phyloP scores from a whole-genome alignment of 2,797 vertebrate genomes.

The Triplophysa yarkandensis region DNA sequence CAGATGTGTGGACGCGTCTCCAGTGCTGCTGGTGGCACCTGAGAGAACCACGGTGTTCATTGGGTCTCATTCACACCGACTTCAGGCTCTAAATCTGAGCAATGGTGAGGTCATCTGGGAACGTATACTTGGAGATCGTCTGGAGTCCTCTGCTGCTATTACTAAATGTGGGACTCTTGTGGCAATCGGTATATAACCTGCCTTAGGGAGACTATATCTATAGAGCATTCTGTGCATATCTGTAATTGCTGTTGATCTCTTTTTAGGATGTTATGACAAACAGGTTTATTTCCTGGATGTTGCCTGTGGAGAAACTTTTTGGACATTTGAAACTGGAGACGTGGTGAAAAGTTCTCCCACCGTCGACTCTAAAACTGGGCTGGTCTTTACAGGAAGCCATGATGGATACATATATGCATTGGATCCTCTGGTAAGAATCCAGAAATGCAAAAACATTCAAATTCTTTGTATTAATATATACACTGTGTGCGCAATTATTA shows the following conservation, averaged over 20 bases:
- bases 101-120: slow-evolving; percentile 86
- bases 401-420: slow-evolving; percentile 88
- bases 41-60: slow-evolving; percentile 75
- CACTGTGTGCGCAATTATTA: too few relatives aligned
- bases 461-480: too few relatives aligned
- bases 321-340: slow-evolving; percentile 84
- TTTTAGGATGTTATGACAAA: slow-evolving; percentile 89
- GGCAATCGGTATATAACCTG: slow-evolving; percentile 79
- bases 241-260: background rate
- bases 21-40: slow-evolving; percentile 75
- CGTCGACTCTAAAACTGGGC: slow-evolving; percentile 80
- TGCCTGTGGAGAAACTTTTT: slow-evolving; percentile 78
- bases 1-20: slow-evolving; percentile 93
- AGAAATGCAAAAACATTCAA: background rate
- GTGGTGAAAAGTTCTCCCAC: slow-evolving; percentile 87
- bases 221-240: too few relatives aligned
- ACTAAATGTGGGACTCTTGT: slow-evolving; percentile 69
- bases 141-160: slow-evolving; percentile 89
- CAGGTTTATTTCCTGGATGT: slow-evolving; percentile 83
- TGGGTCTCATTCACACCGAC: slow-evolving; percentile 89
- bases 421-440: slow-evolving; percentile 82
- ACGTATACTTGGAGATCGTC: slow-evolving; percentile 83
- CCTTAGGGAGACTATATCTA: background rate
- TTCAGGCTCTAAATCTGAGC: slow-evolving; percentile 84
- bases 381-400: slow-evolving; percentile 89